Conservation (phyloP, 2,797 vertebrate species). For the Alectoris magna region DNA sequence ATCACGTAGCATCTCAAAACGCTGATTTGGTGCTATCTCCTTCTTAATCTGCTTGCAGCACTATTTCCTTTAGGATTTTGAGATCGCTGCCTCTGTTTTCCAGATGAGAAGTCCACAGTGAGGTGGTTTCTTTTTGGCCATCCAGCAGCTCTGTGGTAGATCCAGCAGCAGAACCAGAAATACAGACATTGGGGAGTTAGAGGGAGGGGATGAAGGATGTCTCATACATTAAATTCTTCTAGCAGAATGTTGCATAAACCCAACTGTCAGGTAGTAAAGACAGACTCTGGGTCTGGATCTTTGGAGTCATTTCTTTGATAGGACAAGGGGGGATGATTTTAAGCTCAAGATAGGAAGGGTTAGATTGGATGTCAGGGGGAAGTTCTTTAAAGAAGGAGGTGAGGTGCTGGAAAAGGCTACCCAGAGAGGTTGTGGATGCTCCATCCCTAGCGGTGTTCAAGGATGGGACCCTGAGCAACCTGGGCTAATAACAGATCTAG, state of each 20-base stretch:
- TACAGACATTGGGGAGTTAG: accelerated
- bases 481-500: no score
- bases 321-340: no score
- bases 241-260: not conserved
- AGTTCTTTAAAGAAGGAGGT: no score
- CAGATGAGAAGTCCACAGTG: conserved; percentile 6
- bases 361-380: no score
- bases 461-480: no score
- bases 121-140: not conserved
- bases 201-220: not conserved
- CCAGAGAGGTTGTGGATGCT: no score
- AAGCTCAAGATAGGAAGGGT: no score
- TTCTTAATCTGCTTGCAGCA: conserved; percentile 39
- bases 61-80: conserved; percentile 27
- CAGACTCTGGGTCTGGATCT: not conserved
- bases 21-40: conserved; percentile 25
- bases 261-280: not conserved
- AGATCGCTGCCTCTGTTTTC: not conserved
- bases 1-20: not conserved
- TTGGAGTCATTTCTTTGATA: not conserved
- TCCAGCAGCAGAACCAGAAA: not conserved
- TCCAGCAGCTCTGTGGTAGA: not conserved
- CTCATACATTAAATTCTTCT: not conserved
- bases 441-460: no score
- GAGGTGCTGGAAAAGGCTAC: no score